Evolutionary conservation across 35 echinoderm and acorn worm genomes (phyloP).

Genomic region (Ptychodera flava): DNA sequence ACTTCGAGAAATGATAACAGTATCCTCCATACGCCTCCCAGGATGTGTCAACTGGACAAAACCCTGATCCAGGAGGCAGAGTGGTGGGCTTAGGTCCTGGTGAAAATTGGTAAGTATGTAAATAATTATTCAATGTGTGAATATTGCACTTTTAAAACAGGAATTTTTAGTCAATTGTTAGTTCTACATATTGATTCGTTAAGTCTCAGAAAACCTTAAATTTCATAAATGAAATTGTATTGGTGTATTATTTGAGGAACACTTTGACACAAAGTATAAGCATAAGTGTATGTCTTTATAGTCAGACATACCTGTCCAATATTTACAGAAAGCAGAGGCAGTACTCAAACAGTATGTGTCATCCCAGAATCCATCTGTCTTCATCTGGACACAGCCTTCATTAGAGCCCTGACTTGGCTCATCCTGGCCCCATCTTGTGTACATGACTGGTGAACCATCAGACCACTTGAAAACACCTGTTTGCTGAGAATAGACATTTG

Average conservation of each 20-base stretch:
- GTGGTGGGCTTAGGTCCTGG: background rate
- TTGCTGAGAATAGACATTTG: conserved; percentile 23
- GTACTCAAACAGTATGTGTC: conserved; percentile 45
- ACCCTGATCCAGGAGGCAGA: too few relatives aligned
- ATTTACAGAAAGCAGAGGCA: conserved; percentile 60
- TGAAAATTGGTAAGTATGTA: too few relatives aligned
- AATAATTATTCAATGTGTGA: too few relatives aligned
- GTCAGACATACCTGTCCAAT: conserved; percentile 55
- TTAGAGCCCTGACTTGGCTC: conserved; percentile 50
- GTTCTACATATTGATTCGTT: too few relatives aligned
- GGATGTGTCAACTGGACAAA: background rate
- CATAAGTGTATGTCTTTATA: too few relatives aligned
- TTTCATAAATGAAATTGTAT: too few relatives aligned
- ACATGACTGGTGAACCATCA: conserved; percentile 68
- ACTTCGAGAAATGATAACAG: background rate
- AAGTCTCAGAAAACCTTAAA: too few relatives aligned
- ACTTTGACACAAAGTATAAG: too few relatives aligned
- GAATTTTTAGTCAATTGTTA: too few relatives aligned
- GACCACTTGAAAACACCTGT: conserved; percentile 69
- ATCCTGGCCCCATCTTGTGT: conserved; percentile 62
- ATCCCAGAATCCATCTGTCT: conserved; percentile 53
- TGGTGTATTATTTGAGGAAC: too few relatives aligned
- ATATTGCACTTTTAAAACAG: too few relatives aligned
- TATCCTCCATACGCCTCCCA: background rate
- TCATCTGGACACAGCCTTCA: conserved; percentile 80